Conservation (phyloP, 2,888 invertebrate genomes). For the Barypeithes pellucidus region DNA sequence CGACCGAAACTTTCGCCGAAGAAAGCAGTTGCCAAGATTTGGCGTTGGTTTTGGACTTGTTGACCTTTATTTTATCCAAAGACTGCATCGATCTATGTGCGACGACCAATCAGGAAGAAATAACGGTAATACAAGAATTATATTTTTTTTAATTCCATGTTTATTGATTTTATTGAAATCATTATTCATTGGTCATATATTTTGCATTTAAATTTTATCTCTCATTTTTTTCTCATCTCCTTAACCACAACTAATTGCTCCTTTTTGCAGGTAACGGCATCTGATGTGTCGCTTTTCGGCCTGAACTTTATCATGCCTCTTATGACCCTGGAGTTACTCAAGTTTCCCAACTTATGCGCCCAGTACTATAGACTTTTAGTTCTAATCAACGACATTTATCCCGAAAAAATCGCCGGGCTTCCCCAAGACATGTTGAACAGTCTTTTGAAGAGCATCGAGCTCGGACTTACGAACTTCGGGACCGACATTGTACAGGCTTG, state of each 20-base stretch:
- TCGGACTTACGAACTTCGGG: constrained; percentile 76
- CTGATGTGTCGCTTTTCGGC: constrained; percentile 80
- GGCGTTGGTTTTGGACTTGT: constrained; percentile 84
- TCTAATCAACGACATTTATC: constrained; percentile 78
- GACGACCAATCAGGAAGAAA: constrained; percentile 60
- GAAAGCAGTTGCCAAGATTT: constrained; percentile 86
- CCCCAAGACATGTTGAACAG: constrained; percentile 73
- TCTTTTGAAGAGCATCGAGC: constrained; percentile 74
- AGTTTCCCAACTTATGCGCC: constrained; percentile 79
- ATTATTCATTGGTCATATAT: not conserved
- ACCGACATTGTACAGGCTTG: constrained; percentile 74
- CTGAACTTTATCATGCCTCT: constrained; percentile 82
- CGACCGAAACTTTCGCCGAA: constrained; percentile 77
- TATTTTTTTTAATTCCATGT: too few species aligned
- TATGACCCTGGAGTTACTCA: constrained; percentile 81
- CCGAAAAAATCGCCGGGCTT: constrained; percentile 75
- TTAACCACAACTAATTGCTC: not conserved
- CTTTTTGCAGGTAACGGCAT: constrained; percentile 67
- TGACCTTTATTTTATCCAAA: constrained; percentile 71
- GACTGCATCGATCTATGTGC: constrained; percentile 68
- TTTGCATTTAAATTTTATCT: not conserved
- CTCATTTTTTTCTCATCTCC: too few species aligned
- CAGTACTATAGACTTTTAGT: constrained; percentile 78
- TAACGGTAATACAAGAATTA: constrained; percentile 55
- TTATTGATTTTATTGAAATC: too few species aligned